Percentiles rank a stretch among this genome's conserved stretches.
Evolutionary conservation across 2,888 invertebrate species (phyloP).

Genomic region (Drosophila vallismaia): DNA sequence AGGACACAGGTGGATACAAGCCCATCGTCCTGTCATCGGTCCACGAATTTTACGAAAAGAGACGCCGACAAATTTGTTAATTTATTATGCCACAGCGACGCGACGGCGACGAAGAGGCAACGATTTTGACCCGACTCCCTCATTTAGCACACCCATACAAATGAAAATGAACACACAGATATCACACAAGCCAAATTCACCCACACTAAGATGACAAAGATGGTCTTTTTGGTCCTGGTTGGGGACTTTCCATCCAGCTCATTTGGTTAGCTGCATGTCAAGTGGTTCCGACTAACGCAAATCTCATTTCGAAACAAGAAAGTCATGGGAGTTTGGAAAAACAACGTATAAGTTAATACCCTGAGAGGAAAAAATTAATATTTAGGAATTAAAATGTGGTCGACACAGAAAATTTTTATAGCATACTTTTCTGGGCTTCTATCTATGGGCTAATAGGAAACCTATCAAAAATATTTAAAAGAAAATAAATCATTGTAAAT

Average conservation of each 20-base stretch:
- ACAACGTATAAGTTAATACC: background rate
- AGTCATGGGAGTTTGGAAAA: background rate
- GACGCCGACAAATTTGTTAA: conserved; percentile 78
- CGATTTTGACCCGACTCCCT: conserved; percentile 40
- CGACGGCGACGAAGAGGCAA: conserved; percentile 22
- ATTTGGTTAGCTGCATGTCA: conserved; percentile 62
- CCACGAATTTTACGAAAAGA: conserved; percentile 66
- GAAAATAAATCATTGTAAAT: background rate
- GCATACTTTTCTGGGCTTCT: conserved; percentile 8
- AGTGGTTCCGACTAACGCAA: conserved; percentile 52
- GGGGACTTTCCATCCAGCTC: conserved; percentile 32
- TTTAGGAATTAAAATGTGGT: no score
- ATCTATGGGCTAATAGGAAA: background rate
- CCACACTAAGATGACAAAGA: conserved; percentile 50
- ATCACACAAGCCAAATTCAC: background rate
- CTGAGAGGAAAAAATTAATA: background rate
- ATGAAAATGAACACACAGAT: background rate
- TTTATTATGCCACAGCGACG: conserved; percentile 71
- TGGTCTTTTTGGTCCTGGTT: conserved; percentile 15
- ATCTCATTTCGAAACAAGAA: conserved; percentile 67
- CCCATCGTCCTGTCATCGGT: conserved; percentile 67
- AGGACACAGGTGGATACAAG: conserved; percentile 72
- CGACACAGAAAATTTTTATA: background rate
- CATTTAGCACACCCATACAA: conserved; percentile 57
- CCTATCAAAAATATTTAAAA: no score